Conservation (phyloP, 1,140 invertebrate species). For the Orussus abietinus region DNA sequence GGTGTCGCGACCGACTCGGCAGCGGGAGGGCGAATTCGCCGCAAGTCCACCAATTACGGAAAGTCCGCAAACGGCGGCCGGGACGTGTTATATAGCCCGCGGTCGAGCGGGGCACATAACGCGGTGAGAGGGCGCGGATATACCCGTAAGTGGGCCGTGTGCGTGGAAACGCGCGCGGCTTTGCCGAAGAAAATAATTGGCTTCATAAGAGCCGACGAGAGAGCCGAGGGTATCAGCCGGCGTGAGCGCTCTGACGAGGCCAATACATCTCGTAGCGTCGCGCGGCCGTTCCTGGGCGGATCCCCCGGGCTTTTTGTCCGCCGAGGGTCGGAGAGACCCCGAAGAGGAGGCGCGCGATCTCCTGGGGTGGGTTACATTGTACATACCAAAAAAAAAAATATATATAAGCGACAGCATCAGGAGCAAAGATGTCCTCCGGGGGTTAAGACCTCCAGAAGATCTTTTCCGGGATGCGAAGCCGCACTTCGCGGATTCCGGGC, state of each 20-base stretch:
- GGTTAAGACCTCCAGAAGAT: too few species aligned
- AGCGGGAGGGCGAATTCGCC: too few species aligned
- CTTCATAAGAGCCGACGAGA: constrained; percentile 41
- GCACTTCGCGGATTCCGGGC: too few species aligned
- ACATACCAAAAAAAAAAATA: too few species aligned
- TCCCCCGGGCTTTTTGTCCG: too few species aligned
- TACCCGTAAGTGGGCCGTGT: constrained; percentile 17
- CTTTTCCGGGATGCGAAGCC: too few species aligned
- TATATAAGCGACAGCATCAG: too few species aligned
- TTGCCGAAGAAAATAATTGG: constrained; percentile 40
- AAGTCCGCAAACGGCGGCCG: background rate
- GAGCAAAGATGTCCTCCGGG: too few species aligned
- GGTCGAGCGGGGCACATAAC: constrained; percentile 13
- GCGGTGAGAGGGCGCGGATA: constrained; percentile 22
- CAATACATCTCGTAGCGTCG: constrained; percentile 30
- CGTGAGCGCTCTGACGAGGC: constrained; percentile 36
- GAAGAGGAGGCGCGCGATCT: constrained; percentile 5
- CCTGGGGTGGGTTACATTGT: constrained; percentile 5
- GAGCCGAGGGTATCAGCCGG: constrained; percentile 32
- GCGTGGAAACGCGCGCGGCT: constrained; percentile 32
- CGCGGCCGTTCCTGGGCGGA: too few species aligned
- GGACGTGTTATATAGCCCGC: background rate
- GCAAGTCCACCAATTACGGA: background rate
- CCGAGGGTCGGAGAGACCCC: background rate
- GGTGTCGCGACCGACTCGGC: too few species aligned